Conservation (phyloP, 2,797 vertebrate genomes). For the Molossus molossus region DNA sequence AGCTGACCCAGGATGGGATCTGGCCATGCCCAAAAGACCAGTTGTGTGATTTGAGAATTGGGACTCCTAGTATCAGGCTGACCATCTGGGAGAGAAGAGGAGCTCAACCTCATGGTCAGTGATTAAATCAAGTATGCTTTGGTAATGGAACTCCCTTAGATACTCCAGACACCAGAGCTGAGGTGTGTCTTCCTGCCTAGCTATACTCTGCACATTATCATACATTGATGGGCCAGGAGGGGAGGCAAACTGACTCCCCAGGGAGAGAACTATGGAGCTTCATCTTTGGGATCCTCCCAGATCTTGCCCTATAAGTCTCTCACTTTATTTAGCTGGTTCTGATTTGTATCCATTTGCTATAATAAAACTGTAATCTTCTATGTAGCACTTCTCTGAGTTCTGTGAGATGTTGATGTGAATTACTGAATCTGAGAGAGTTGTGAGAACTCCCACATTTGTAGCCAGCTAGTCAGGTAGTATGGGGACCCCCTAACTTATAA, state of each 20-base stretch:
- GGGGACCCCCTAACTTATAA: background rate
- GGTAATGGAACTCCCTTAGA: background rate
- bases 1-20: background rate
- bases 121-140: background rate
- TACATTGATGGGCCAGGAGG: background rate
- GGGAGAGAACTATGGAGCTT: background rate
- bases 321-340: constrained; percentile 32
- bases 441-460: background rate
- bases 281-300: background rate
- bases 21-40: background rate
- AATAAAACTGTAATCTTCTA: background rate
- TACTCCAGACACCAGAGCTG: background rate
- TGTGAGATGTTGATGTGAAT: background rate
- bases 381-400: background rate
- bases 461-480: background rate
- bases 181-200: background rate
- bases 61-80: background rate
- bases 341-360: background rate
- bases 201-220: background rate
- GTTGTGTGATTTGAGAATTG: background rate
- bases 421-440: background rate
- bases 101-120: background rate
- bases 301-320: background rate
- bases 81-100: background rate
- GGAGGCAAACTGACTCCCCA: background rate